Evolutionary conservation across 2,888 invertebrate species (phyloP), one percentile per base, ranked within the genome.

Genomic region (Itoplectis maculator): DNA sequence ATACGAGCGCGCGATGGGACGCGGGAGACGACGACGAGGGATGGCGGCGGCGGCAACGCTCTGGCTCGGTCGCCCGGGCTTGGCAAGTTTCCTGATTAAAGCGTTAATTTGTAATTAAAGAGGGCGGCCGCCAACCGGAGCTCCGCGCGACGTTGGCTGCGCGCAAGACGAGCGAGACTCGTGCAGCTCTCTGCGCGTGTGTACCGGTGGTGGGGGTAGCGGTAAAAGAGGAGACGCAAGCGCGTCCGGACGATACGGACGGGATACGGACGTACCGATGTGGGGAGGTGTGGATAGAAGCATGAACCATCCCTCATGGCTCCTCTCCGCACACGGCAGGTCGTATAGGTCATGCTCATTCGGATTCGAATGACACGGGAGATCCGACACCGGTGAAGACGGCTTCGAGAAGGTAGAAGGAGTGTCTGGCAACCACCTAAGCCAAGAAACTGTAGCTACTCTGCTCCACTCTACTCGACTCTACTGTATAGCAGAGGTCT

Each of bases 11-110:
- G 47, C 56, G 54, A 68, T 56, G 68, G 47, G 15, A 61, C 18
- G 65, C 15, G 63, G 49, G 45, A 35, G 42, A n/a, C n/a, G n/a
- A n/a, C n/a, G 0, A 18, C 63, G 75, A 78, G 79, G 74, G 47
- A 70, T 51, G 66, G 74, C 49, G 5, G 5, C 29, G 29, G 51
- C 23, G 51, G 63, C 61, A 23, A 29, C 56, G 45, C n/a, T n/a
- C 82, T 85, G 81, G 83, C 86, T 85, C 15, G 42, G 54, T 76
- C 54, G 47, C 40, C 61, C 69, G 81, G 82, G 85, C 73, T 87
- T 87, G 87, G 84, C 88, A 90, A 90, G 89, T 90, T 90, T 89
- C 89, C 88, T 90, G 90, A 90, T 91, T 90, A 91, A 91, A 90
- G 87, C 90, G 87, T 89, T 91, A 90, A 90, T 90, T 91, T 88